Base-by-base conservation (phyloP, 2,888 invertebrate genomes). In the Melanostoma scalare region DNA sequence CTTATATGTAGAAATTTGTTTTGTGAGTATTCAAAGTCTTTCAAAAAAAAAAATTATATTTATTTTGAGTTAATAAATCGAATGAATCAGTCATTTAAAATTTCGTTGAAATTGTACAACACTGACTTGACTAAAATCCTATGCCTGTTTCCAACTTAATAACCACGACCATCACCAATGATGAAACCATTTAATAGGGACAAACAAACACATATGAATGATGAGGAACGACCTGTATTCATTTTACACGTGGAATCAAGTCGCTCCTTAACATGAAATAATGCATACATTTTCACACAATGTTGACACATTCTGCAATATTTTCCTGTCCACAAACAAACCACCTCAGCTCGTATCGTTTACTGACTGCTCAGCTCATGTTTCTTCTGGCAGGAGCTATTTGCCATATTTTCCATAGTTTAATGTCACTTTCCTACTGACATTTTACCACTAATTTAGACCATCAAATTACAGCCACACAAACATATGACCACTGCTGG, bases 241-340 rank as follows among this genome's bases (percentile, higher is more conserved):
- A 48, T 36, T 30, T 56, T 68, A 65, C 63, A 56, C 38, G 38
- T 35, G 56, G 52, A 63, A 36, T 6, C 33, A 46, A 52, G 50
- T 46, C 58, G 48, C 69, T 52, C 52, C 53, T 65, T 58, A 75
- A 67, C 71, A 58, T 53, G n/a, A n/a, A 20, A 38, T 69, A 53
- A 6, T 71, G 67, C 67, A 81, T 81, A 81, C 67, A 76, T 76
- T 81, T 58, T 44, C 30, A 20, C 46, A 58, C 35, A 63, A 48
- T 58, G 82, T 69, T 77, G 76, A 77, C 76, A 81, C 10, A 71
- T 71, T 65, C 65, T 67, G n/a, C 30, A 42, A 48, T 73, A 77
- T 53, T 52, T 36, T 33, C 56, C 61, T 20, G 1, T 20, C 68
- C 35, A 61, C 72, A 56, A 73, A 63, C 63, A 65, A 82, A 53